Evolutionary conservation across 2,888 invertebrate genomes (phyloP).

Genomic region (Boloria euphrosyne): DNA sequence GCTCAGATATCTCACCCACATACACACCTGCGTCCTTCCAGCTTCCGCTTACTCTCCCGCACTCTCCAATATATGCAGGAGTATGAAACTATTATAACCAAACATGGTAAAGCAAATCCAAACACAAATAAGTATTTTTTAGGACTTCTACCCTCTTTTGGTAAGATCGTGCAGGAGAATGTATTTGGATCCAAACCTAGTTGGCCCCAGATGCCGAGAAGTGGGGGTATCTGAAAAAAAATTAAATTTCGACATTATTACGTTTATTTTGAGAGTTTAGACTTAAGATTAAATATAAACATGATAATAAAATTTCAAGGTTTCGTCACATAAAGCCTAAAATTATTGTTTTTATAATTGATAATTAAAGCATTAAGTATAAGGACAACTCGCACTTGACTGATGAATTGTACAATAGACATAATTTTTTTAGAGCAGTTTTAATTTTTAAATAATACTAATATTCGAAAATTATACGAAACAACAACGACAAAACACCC

Average conservation of each 20-base stretch:
- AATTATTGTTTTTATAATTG: no score
- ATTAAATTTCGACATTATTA: background rate
- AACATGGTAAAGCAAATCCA: constrained; percentile 91
- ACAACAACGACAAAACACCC: no score
- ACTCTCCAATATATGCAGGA: constrained; percentile 93
- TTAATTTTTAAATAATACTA: no score
- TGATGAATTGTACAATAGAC: no score
- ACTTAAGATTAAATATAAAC: no score
- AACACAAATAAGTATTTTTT: constrained; percentile 92
- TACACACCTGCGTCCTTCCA: constrained; percentile 87
- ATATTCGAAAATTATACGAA: no score
- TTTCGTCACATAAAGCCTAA: no score
- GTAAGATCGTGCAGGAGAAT: constrained; percentile 94
- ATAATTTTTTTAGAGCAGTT: no score
- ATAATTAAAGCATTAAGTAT: no score
- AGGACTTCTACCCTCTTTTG: constrained; percentile 88
- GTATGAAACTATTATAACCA: constrained; percentile 92
- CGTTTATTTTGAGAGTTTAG: no score
- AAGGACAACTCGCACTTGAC: no score
- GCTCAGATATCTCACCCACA: constrained; percentile 66
- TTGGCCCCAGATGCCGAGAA: constrained; percentile 92
- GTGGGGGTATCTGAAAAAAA: constrained; percentile 86
- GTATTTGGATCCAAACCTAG: constrained; percentile 90
- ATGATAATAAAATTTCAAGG: no score
- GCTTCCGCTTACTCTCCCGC: constrained; percentile 86